Conservation (phyloP, 2,888 invertebrate genomes). For the Lochmaea crataegi region DNA sequence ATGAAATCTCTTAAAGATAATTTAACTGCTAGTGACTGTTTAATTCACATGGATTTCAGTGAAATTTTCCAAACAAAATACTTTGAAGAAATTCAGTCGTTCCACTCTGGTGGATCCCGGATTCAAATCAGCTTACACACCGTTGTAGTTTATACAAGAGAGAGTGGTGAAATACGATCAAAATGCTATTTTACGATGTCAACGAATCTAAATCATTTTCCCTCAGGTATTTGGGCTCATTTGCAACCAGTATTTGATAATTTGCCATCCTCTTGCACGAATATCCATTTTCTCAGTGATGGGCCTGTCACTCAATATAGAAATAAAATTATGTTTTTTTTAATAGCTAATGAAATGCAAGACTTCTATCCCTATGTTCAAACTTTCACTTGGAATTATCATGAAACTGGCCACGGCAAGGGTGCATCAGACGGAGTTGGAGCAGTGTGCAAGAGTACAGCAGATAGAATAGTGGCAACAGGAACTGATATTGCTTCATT, state of each 20-base stretch:
- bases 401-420: conserved; percentile 56
- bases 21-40: conserved; percentile 39
- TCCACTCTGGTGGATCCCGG: conserved; percentile 55
- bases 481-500: conserved; percentile 54
- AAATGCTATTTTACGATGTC: conserved; percentile 53
- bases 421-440: conserved; percentile 57
- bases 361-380: conserved; percentile 48
- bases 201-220: conserved; percentile 52
- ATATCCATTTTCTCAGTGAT: conserved; percentile 57
- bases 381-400: conserved; percentile 52
- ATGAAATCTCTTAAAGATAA: conserved; percentile 20
- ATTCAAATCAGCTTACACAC: conserved; percentile 58
- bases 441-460: conserved; percentile 56
- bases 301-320: conserved; percentile 48
- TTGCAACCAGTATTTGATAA: conserved; percentile 48
- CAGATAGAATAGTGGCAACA: conserved; percentile 53
- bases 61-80: conserved; percentile 55
- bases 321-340: conserved; percentile 14
- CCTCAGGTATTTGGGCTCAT: conserved; percentile 43
- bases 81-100: conserved; percentile 57
- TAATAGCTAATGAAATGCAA: conserved; percentile 50
- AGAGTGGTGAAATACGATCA: conserved; percentile 7
- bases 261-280: conserved; percentile 48
- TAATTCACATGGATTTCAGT: conserved; percentile 56
- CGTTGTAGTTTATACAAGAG: conserved; percentile 51